A percentile compares a stretch with the other conserved stretches of the same genome.
These are phyloP conservation scores for Nylanderia fulva DNA, from an alignment of 1,140 invertebrate species.

Conservation along the genomic window DNA sequence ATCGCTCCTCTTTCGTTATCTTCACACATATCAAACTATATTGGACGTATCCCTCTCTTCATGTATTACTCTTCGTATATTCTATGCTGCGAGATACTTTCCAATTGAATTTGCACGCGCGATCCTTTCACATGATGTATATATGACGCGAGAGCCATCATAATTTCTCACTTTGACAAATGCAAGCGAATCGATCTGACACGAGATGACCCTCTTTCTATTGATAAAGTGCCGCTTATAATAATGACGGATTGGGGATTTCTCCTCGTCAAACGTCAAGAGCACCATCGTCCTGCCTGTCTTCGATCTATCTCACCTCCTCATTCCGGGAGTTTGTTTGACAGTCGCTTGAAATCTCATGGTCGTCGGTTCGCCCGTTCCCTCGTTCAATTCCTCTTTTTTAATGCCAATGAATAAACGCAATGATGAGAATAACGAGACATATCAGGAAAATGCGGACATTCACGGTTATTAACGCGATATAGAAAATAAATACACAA, in stretches of 20 bases:
- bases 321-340: constrained; percentile 48
- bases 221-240: constrained; percentile 66
- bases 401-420: constrained; percentile 43
- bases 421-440: constrained; percentile 35
- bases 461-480: constrained; percentile 38
- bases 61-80: constrained; percentile 23
- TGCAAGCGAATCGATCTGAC: constrained; percentile 65
- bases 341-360: constrained; percentile 52
- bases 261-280: constrained; percentile 59
- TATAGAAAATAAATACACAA: constrained; percentile 14
- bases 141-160: constrained; percentile 48
- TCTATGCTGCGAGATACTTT: constrained; percentile 39
- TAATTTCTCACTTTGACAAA: constrained; percentile 68
- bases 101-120: constrained; percentile 68
- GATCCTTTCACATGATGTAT: constrained; percentile 50
- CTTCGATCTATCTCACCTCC: constrained; percentile 58
- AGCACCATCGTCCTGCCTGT: constrained; percentile 59
- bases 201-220: constrained; percentile 53
- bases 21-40: not conserved
- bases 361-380: not conserved
- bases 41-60: constrained; percentile 18
- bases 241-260: constrained; percentile 62
- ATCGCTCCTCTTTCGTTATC: not conserved
- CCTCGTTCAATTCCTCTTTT: constrained; percentile 36
- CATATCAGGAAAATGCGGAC: constrained; percentile 4